Evolutionary conservation across 2,113 vertebrate species (phyloP).

Genomic region (Chloropsis hardwickii): DNA sequence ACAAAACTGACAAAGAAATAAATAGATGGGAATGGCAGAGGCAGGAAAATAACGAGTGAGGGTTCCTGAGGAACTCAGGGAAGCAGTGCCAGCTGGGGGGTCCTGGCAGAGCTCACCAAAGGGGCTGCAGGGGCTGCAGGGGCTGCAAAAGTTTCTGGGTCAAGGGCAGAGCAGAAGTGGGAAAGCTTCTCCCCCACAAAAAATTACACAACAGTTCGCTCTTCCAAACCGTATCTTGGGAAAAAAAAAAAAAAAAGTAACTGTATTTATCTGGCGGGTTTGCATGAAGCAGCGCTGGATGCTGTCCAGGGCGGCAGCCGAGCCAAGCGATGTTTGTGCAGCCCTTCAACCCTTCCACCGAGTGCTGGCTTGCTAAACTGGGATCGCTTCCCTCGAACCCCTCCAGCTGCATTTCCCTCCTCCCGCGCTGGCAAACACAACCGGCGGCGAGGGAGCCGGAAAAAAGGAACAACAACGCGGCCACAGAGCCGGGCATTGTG

Average conservation of each 20-base stretch:
- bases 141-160: background rate
- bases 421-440: background rate
- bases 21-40: fast-evolving
- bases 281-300: background rate
- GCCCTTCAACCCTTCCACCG: background rate
- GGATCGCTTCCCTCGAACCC: background rate
- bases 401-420: background rate
- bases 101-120: background rate
- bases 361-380: background rate
- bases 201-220: background rate
- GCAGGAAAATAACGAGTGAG: fast-evolving
- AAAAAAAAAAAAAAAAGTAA: too few relatives aligned
- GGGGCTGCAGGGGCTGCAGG: background rate
- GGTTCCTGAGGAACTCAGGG: background rate
- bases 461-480: background rate
- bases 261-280: background rate
- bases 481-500: fast-evolving
- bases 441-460: too few relatives aligned
- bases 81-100: fast-evolving
- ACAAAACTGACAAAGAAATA: fast-evolving
- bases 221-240: background rate
- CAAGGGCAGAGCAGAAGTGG: background rate
- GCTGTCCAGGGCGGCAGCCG: background rate
- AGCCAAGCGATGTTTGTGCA: background rate
- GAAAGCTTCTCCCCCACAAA: background rate